These are phyloP conservation scores for Agrochola litura DNA, from an alignment of 2,888 invertebrate genomes.

Conservation along the genomic window DNA sequence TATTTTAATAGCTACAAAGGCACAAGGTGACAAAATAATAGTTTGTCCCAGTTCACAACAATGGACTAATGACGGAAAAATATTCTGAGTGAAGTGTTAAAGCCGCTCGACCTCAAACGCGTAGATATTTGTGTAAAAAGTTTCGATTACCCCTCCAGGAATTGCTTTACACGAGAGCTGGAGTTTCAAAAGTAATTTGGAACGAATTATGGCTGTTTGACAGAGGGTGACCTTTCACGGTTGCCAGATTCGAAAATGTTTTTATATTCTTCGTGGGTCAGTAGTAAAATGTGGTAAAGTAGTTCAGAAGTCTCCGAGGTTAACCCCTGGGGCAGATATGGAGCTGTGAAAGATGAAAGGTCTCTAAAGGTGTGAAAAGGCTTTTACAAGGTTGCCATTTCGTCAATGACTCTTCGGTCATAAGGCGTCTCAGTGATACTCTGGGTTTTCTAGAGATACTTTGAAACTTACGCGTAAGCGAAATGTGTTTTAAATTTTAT, in stretches of 20 bases:
- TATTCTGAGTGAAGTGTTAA: conserved; percentile 47
- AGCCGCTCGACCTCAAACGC: conserved; percentile 37
- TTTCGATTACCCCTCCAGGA: conserved; percentile 42
- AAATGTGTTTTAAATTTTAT: conserved; percentile 17
- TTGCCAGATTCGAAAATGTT: conserved; percentile 51
- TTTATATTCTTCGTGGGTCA: conserved; percentile 38
- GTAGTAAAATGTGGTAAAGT: conserved; percentile 46
- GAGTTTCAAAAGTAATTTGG: conserved; percentile 55
- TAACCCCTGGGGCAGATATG: conserved; percentile 54
- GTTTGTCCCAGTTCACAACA: conserved; percentile 65
- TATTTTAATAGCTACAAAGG: conserved; percentile 63
- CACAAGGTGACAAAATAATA: conserved; percentile 68
- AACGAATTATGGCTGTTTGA: conserved; percentile 42
- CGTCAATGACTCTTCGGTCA: conserved; percentile 47
- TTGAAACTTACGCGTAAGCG: conserved; percentile 26
- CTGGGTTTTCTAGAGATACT: conserved; percentile 23
- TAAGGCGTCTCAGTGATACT: conserved; percentile 37
- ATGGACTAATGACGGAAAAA: conserved; percentile 61
- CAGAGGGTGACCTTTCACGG: conserved; percentile 39
- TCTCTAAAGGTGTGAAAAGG: conserved; percentile 63
- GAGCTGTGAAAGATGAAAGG: conserved; percentile 58
- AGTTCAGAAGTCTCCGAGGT: conserved; percentile 49
- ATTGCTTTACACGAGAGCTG: conserved; percentile 28
- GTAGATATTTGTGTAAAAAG: conserved; percentile 37
- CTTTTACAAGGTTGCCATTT: conserved; percentile 62